phyloP scores from a whole-genome alignment of 2,888 invertebrate species.

The Nymphalis c-album region DNA sequence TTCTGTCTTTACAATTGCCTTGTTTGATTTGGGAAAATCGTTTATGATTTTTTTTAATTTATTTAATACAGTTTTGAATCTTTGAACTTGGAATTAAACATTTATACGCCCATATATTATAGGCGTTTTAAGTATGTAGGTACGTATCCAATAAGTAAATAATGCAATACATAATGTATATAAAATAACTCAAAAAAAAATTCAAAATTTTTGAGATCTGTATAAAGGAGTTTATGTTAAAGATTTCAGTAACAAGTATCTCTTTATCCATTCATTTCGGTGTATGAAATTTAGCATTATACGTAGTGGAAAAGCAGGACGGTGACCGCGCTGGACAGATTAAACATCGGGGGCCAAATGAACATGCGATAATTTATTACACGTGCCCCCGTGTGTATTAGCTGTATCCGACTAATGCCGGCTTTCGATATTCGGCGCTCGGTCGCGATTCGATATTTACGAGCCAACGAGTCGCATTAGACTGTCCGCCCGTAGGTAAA shows the following conservation, averaged over 20 bases:
- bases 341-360: constrained; percentile 80
- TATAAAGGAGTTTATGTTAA: not conserved
- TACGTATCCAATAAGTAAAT: too few relatives aligned
- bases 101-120: too few relatives aligned
- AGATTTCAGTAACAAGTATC: not conserved
- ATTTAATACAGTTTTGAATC: too few relatives aligned
- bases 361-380: constrained; percentile 79
- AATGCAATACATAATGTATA: too few relatives aligned
- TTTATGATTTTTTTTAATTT: too few relatives aligned
- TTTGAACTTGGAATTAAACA: too few relatives aligned
- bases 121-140: too few relatives aligned
- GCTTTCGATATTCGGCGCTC: constrained; percentile 80
- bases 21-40: constrained; percentile 32
- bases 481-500: constrained; percentile 81
- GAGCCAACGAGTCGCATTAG: constrained; percentile 78
- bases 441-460: constrained; percentile 79
- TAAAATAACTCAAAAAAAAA: too few relatives aligned
- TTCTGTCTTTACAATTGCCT: constrained; percentile 51
- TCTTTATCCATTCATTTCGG: not conserved
- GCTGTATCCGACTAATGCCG: constrained; percentile 81
- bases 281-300: constrained; percentile 19
- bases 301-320: constrained; percentile 29
- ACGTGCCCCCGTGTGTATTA: constrained; percentile 79
- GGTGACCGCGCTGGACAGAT: constrained; percentile 64
- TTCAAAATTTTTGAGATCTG: too few relatives aligned